Percentiles rank a stretch among this genome's conserved stretches.
phyloP scores from a whole-genome alignment of 2,797 vertebrate species.

The Smutsia temminckii region DNA sequence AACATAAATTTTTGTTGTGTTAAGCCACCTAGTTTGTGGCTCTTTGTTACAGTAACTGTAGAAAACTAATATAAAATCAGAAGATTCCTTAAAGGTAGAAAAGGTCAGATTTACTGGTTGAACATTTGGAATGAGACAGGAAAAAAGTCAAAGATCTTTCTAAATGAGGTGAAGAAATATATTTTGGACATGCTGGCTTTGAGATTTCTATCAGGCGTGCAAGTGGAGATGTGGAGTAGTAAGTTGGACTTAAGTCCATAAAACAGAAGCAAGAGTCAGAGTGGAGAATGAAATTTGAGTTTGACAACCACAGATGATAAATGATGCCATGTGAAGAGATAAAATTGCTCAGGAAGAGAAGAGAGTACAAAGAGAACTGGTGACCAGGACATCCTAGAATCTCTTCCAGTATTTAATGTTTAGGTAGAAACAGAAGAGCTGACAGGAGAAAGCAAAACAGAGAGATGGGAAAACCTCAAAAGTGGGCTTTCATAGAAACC shows the following conservation, averaged over 20 bases:
- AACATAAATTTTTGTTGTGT: neutral
- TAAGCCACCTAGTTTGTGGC: neutral
- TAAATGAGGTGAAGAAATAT: neutral
- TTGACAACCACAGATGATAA: neutral
- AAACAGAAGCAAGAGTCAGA: neutral
- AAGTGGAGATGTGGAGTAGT: neutral
- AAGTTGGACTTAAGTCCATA: neutral
- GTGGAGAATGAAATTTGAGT: neutral
- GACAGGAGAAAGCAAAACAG: neutral
- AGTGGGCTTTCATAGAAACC: neutral
- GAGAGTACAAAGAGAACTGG: neutral
- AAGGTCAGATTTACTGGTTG: neutral
- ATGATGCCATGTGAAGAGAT: neutral
- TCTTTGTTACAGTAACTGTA: neutral
- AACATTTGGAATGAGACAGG: neutral
- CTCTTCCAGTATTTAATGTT: neutral
- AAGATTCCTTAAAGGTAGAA: slow-evolving; percentile 23
- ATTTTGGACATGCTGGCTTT: neutral
- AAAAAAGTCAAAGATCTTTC: neutral
- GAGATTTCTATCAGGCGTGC: neutral
- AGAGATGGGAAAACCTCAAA: neutral
- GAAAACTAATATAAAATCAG: neutral
- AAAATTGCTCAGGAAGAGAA: neutral
- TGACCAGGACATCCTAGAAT: neutral
- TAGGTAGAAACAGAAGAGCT: neutral